Evolutionary conservation across 1,140 invertebrate species (phyloP).

Genomic region (Saccostrea glomerata): DNA sequence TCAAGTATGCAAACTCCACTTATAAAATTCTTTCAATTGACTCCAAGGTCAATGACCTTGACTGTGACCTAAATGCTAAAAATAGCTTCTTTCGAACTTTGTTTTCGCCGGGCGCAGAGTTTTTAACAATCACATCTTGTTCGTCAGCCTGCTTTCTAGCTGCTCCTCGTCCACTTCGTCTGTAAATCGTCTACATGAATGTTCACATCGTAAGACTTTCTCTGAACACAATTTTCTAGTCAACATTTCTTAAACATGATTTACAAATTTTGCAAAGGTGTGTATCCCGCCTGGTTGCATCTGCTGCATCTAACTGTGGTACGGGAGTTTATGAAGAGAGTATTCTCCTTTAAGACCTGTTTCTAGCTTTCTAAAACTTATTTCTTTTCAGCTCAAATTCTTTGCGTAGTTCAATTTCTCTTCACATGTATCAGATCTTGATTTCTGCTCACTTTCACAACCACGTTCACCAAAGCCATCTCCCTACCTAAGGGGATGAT

Average conservation of each 20-base stretch:
- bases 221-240: background rate
- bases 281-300: constrained; percentile 35
- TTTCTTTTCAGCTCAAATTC: constrained; percentile 2
- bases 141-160: background rate
- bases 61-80: too few relatives aligned
- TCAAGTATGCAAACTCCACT: too few relatives aligned
- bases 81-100: too few relatives aligned
- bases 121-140: background rate
- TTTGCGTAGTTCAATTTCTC: background rate
- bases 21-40: too few relatives aligned
- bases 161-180: background rate
- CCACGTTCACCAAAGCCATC: background rate
- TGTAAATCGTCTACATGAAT: background rate
- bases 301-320: constrained; percentile 7
- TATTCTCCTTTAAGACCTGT: constrained; percentile 24
- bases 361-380: background rate
- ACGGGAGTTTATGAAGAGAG: background rate
- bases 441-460: background rate
- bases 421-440: background rate
- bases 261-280: constrained; percentile 23
- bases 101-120: too few relatives aligned
- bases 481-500: background rate
- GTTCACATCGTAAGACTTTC: background rate
- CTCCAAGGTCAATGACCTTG: too few relatives aligned
- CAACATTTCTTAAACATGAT: constrained; percentile 13